Evolutionary conservation across 2,888 invertebrate genomes (phyloP).

Genomic region (Drosophila kanekoi): DNA sequence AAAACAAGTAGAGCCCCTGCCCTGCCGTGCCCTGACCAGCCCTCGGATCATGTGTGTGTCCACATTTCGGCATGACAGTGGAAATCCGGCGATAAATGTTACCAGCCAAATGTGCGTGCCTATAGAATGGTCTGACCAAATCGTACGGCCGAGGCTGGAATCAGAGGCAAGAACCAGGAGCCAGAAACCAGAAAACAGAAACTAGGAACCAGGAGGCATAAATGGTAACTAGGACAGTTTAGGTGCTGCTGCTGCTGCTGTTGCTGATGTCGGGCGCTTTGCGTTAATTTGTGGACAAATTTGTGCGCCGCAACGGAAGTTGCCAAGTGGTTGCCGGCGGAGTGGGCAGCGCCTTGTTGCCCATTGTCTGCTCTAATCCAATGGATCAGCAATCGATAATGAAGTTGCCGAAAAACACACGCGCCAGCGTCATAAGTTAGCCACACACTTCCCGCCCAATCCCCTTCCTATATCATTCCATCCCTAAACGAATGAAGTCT

Average conservation of each 20-base stretch:
- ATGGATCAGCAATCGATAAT: constrained; percentile 79
- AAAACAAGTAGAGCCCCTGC: constrained; percentile 53
- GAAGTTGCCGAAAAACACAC: constrained; percentile 76
- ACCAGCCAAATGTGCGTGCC: constrained; percentile 73
- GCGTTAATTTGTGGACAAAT: constrained; percentile 81
- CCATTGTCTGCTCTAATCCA: constrained; percentile 71
- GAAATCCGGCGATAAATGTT: constrained; percentile 82
- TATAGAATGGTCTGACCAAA: constrained; percentile 35
- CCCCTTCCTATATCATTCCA: too few relatives aligned
- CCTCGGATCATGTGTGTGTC: constrained; percentile 19
- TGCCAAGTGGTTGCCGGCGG: constrained; percentile 15
- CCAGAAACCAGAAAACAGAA: constrained; percentile 9
- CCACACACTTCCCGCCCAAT: constrained; percentile 1
- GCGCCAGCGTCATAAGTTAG: constrained; percentile 73
- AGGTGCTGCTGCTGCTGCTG: constrained; percentile 48
- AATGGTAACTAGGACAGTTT: constrained; percentile 69
- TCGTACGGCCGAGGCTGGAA: background rate
- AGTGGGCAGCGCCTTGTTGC: constrained; percentile 48
- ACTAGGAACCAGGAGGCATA: constrained; percentile 11
- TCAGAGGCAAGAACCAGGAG: constrained; percentile 3
- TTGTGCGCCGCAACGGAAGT: constrained; percentile 74
- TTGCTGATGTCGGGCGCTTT: constrained; percentile 54
- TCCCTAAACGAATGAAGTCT: background rate
- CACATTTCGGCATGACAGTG: constrained; percentile 78
- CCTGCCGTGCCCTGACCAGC: too few relatives aligned